Base-by-base conservation (phyloP, 2,113 vertebrate genomes). In the Oreochromis spilurus region DNA sequence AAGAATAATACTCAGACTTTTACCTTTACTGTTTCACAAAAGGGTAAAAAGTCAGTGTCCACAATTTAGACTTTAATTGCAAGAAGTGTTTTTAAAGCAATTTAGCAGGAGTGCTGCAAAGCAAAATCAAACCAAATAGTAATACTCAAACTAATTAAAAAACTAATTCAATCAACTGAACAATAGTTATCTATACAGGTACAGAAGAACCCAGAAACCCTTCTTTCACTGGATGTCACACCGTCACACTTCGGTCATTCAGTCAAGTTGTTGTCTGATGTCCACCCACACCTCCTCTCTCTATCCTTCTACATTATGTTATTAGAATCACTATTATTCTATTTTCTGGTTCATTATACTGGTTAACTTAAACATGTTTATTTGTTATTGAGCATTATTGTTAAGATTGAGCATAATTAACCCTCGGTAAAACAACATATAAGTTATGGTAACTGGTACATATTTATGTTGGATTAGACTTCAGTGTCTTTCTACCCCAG, bases 91-190 rank as follows among this genome's bases (percentile, higher is more conserved):
- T 34, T 62, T 5, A 62, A 62, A 34, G 29, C 29, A 60, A 6
- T 60, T 62, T 34, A 34, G 16, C 29, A 19, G 57, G 9, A 62
- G n/a, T 2, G 17, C n/a, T 54, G 52, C n/a, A 54, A 54, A 54
- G 53, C 10, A 54, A 24, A 24, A 62, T 34, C 29, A 62, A 62
- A 19, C 16, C 29, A 19, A 60, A 60, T 6, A 60, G 29, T 60
- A 60, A 60, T 0, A 60, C 9, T 9, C 7, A 58, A 58, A 31
- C 14, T 31, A 58, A 29, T 55, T 55, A 13, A 54, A 53, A 53
- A 54, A 54, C 3, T 1, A 55, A 57, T 9, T 58, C 0, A 19
- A 19, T 6, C 29, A 62, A 3, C 16, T 62, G 0, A 62, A 34
- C 29, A 34, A 34, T 19, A 34, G 1, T 0, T 62, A 1, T 34